Conservation (phyloP, 1,140 invertebrate species). For the Drosophila baimaii region DNA sequence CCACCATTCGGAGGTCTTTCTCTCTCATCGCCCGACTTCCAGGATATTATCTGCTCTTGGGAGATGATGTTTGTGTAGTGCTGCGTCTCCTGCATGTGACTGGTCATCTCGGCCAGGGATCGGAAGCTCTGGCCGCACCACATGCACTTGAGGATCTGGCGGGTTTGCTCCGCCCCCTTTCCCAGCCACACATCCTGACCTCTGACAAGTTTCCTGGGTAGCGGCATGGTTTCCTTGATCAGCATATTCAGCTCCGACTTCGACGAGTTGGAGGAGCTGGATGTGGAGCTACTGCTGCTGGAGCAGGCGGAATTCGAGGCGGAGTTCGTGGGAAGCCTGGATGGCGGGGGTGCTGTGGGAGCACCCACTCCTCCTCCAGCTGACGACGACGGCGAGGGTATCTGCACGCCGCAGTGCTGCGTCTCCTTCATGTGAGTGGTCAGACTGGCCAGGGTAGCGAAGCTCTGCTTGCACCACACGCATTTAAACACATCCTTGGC, state of each 20-base stretch:
- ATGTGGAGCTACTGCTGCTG: constrained; percentile 85
- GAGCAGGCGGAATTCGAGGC: constrained; percentile 86
- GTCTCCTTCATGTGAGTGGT: constrained; percentile 98
- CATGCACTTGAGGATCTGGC: constrained; percentile 99
- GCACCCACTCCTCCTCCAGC: not conserved
- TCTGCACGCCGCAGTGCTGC: constrained; percentile 94
- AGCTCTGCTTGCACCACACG: constrained; percentile 98
- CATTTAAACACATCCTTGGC: constrained; percentile 97
- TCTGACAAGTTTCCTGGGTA: constrained; percentile 96
- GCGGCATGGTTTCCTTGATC: constrained; percentile 96
- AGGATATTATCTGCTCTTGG: constrained; percentile 97
- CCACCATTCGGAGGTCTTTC: constrained; percentile 46
- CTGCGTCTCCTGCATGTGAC: constrained; percentile 99
- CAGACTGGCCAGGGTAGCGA: constrained; percentile 94
- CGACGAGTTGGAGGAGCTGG: constrained; percentile 87
- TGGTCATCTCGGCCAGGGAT: constrained; percentile 98
- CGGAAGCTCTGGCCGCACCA: constrained; percentile 99
- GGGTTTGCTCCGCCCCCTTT: constrained; percentile 98
- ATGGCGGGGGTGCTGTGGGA: constrained; percentile 9
- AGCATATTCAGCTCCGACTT: constrained; percentile 93
- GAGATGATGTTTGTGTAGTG: constrained; percentile 99
- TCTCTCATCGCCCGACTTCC: constrained; percentile 93
- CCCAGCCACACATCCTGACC: constrained; percentile 99
- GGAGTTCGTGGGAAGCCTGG: constrained; percentile 23
- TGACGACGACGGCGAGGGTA: constrained; percentile 85